Evolutionary conservation across 2,113 vertebrate species (phyloP), one percentile per base, ranked within the genome.

Genomic region (Fukomys damarensis): DNA sequence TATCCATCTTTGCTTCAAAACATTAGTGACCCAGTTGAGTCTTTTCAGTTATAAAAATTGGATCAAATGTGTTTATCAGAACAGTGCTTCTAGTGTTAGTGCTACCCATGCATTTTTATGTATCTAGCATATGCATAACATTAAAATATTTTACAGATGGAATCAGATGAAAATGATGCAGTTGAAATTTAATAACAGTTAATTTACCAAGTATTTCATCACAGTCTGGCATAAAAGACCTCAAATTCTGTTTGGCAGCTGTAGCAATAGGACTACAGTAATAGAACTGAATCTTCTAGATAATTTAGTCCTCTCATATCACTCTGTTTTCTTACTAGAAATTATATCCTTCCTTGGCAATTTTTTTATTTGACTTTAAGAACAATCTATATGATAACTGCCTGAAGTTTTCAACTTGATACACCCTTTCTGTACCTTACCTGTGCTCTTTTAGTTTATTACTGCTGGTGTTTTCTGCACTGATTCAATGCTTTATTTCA

Each of bases 131-230:
- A 85, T 66, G n/a, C 22, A 72, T 77, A 76, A 61, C 87, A 95
- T 92, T 93, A 56, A 89, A 96, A 77, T 91, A 74, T 86, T 72
- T 86, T 86, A 72, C 3, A 89, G 85, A 91, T 83, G 20, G 72
- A 84, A 68, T 66, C 52, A 65, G 65, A 49, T 89, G 61, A 96
- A 85, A 93, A 82, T 8, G 30, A 91, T 89, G 28, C 68, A 54
- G 54, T 95, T 82, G 94, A 82, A 96, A 96, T 92, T 88, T 97
- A 90, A 63, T 97, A 97, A 72, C 52, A 61, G 91, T 90, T 98
- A 96, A 94, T 96, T 94, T 97, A 86, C 58, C 82, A 77, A 93
- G 16, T 87, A 35, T 63, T 96, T 94, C 35, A 89, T 93, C 93
- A 93, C 17, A 77, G 79, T 54, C 32, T 94, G 63, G 35, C 79